A percentile compares a stretch with the other conserved stretches of the same genome.
Conservation (phyloP, 1,140 invertebrate genomes). For the Drosophila sp. region DNA sequence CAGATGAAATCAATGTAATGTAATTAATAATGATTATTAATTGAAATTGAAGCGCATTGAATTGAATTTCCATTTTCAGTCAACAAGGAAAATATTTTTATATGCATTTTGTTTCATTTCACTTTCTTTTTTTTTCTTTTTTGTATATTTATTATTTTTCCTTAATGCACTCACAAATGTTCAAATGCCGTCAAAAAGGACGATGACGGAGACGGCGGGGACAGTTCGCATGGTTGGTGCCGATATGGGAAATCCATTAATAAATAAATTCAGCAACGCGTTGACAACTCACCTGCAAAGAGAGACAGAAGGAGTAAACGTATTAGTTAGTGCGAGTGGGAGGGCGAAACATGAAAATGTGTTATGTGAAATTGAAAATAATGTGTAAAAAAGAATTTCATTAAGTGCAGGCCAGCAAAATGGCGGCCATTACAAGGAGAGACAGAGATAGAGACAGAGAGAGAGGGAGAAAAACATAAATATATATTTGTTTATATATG, state of each 20-base stretch:
- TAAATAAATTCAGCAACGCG: constrained; percentile 66
- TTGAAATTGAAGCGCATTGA: background rate
- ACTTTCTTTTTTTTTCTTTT: too few species aligned
- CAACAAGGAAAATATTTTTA: background rate
- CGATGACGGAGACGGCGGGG: background rate
- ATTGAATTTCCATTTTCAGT: constrained; percentile 28
- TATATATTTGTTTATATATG: constrained; percentile 37
- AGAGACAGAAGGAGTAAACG: constrained; percentile 14
- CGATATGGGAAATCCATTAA: constrained; percentile 76
- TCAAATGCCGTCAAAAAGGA: constrained; percentile 19
- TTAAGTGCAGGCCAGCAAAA: constrained; percentile 77
- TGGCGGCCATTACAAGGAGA: constrained; percentile 59
- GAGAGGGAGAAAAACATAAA: constrained; percentile 22
- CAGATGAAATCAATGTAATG: background rate
- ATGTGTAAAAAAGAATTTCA: constrained; percentile 61
- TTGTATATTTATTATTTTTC: constrained; percentile 39
- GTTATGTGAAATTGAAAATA: constrained; percentile 32
- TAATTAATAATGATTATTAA: background rate
- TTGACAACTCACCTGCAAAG: constrained; percentile 75
- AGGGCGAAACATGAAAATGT: constrained; percentile 29
- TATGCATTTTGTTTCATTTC: background rate
- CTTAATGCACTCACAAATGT: constrained; percentile 41
- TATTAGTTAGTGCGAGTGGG: constrained; percentile 10
- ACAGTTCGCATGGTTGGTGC: constrained; percentile 6
- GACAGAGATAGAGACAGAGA: constrained; percentile 28